Base-by-base conservation (phyloP, 1,140 invertebrate species). In the Drosophila pachea region DNA sequence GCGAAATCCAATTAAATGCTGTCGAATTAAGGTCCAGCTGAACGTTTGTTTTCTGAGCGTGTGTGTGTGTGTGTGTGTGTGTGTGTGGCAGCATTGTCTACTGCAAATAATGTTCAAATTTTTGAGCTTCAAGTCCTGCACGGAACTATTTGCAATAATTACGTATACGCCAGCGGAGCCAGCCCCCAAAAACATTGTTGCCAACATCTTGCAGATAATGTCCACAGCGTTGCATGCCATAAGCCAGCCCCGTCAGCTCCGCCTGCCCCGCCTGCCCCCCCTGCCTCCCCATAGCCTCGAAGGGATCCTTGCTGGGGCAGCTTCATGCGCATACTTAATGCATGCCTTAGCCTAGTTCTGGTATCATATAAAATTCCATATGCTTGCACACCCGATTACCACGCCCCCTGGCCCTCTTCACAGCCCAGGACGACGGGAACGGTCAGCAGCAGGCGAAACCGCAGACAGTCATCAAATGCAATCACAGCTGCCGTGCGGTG, bases 1-100 rank as follows among this genome's bases (percentile, higher is more conserved):
- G 62, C 45, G 56, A 68, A 72, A 72, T 72, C 65, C 69, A 72
- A 72, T 72, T 72, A 72, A 68, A 56, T 59, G 56, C 69, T 56
- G 50, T 47, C 55, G 54, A 68, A 72, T 72, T 62, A 72, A 67
- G 68, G 58, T 33, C 31, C 49, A 61, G 62, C 56, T 62, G 58
- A 58, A 54, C 68, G 60, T 71, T 71, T 71, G 36, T 62, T 63
- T 12, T 12, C 12, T 45, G 9, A 54, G 59, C 49, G 50, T 38
- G 42, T 4, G 45, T 63, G 14, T 12, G 36, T 64, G 40, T 56
- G 61, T 4, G 45, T 63, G 14, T 7, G 36, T 52, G 12, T 53
- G 40, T 40, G 49, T 55, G 40, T 56, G 61, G 14, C 56, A 47
- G 47, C 56, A 59, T 47, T 59, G 42, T 47, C 31, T 29, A 16